These are phyloP conservation scores for Mastigias papua DNA, from an alignment of 30 jellyfish, hydroid and myxozoan species.

Conservation along the genomic window DNA sequence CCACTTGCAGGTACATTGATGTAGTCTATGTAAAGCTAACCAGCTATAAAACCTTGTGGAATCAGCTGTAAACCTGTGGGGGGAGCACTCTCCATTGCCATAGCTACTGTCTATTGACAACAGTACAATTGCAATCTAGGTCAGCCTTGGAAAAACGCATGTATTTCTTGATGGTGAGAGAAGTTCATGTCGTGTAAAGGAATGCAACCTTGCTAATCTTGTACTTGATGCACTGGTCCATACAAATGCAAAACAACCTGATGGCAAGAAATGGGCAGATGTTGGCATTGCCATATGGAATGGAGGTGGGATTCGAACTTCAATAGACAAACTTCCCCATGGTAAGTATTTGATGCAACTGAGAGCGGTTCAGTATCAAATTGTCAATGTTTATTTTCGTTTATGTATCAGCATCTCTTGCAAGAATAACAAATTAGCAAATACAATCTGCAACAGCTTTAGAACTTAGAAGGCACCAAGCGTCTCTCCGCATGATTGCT, in stretches of 20 bases:
- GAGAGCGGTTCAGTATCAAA: no score
- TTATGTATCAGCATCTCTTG: no score
- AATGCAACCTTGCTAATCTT: conserved; percentile 94
- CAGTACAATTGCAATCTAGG: conserved; percentile 22
- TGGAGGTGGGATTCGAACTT: conserved; percentile 90
- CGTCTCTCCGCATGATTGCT: no score
- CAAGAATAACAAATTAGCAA: no score
- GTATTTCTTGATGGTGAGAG: conserved; percentile 89
- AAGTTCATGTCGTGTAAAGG: conserved; percentile 78
- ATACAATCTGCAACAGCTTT: no score
- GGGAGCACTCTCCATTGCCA: no score
- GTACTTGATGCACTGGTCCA: conserved; percentile 89
- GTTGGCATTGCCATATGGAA: conserved; percentile 88
- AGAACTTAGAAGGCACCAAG: no score
- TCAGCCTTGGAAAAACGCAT: conserved; percentile 75
- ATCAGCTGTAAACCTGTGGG: no score
- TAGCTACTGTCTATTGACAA: not conserved
- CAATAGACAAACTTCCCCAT: conserved; percentile 72
- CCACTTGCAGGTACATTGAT: no score
- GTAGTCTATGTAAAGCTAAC: no score
- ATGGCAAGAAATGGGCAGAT: conserved; percentile 85
- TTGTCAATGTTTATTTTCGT: no score
- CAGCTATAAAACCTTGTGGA: no score
- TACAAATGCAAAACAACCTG: conserved; percentile 75
- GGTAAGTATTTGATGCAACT: conserved; percentile 49